Evolutionary conservation across 1,140 invertebrate species (phyloP), one percentile per base, ranked within the genome.

Genomic region (Drosophila santomea): DNA sequence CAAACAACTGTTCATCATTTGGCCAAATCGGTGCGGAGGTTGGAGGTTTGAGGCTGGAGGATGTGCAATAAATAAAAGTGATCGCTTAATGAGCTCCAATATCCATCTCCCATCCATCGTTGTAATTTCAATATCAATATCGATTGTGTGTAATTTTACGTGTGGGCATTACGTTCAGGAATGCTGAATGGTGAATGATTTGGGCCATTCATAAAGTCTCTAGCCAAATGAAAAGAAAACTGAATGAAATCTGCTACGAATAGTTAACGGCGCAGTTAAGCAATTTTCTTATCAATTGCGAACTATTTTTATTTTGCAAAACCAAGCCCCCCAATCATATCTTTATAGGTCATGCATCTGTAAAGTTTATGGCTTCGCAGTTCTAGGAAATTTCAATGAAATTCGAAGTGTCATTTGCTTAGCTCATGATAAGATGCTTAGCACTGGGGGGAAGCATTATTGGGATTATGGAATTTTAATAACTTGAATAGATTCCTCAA

Each of bases 21-120:
- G 52, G 36, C 47, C 56, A 43, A 51, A 50, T 50, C 50, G 54
- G 41, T 41, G 54, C 52, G 23, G 72, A 68, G 76, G 69, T 75
- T 81, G 23, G 72, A 68, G 76, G 69, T 17, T 17, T 17, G 72
- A 68, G 76, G 69, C 75, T 81, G 23, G 72, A 68, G 76, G 69
- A 78, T 81, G 75, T 71, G 69, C 61, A 48, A 72, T 86, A 86
- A 86, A 86, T 73, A 83, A 76, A 75, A 68, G 32, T 78, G 82
- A 82, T 72, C 28, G 75, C 62, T 76, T 83, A 76, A 86, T 88
- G 79, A 63, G 63, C 48, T 23, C 36, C 50, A 68, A 55, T 45
- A 56, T 68, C 67, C 43, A 71, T 50, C 51, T 58, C 35, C 57
- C n/a, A 57, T 57, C 44, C 43, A 64, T 58, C 43, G 36, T 12